Percentiles rank a stretch among this genome's conserved stretches.
phyloP scores from a whole-genome alignment of 1,140 invertebrate genomes.

The Pomacea maculata region DNA sequence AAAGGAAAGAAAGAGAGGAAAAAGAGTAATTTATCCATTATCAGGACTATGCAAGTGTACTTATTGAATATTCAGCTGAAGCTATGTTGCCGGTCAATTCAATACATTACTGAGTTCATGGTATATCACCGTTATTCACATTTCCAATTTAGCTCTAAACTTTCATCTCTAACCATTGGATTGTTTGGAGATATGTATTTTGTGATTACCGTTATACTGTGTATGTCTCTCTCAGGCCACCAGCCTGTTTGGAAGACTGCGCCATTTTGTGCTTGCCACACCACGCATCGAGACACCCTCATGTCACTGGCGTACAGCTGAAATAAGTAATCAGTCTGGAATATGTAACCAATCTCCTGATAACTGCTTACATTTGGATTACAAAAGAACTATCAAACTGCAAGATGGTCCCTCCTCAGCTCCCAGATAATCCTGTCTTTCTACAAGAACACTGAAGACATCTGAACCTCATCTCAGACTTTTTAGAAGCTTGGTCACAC shows the following conservation, averaged over 20 bases:
- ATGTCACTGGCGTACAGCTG: conserved; percentile 20
- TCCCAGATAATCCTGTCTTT: too few relatives aligned
- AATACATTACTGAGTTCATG: not conserved
- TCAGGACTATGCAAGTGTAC: not conserved
- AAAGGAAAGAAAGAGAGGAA: not conserved
- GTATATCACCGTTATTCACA: not conserved
- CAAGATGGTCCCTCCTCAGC: too few relatives aligned
- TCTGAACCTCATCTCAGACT: too few relatives aligned
- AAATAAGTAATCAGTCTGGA: not conserved
- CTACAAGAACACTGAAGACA: too few relatives aligned
- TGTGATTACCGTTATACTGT: not conserved
- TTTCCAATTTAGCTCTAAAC: not conserved
- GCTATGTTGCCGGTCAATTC: not conserved
- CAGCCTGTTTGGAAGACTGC: conserved; percentile 30
- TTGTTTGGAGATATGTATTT: not conserved
- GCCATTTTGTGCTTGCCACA: conserved; percentile 31
- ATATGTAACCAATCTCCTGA: not conserved
- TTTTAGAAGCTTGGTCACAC: not conserved
- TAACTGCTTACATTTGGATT: not conserved
- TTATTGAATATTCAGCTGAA: not conserved
- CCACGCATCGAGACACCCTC: conserved; percentile 10
- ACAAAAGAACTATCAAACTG: too few relatives aligned
- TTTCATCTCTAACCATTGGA: not conserved
- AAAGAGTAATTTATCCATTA: not conserved
- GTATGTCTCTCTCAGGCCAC: conserved; percentile 16